Conservation (phyloP, 2,797 vertebrate genomes). For the Xenopus petersii region DNA sequence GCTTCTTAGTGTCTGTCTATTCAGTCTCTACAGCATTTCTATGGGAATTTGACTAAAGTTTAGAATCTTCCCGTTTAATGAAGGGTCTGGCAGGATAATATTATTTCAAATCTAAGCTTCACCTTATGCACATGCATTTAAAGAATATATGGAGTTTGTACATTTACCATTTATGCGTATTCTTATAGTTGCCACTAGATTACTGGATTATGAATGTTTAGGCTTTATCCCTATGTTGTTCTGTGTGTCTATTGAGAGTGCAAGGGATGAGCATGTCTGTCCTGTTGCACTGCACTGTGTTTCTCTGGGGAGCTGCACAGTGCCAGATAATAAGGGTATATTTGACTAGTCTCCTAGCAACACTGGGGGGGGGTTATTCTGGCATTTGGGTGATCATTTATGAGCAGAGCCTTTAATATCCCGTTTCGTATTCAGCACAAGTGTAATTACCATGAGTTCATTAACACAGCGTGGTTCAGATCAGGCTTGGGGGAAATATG, state of each 20-base stretch:
- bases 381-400: conserved; percentile 41
- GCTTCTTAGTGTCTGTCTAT: no score
- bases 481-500: conserved; percentile 23
- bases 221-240: conserved; percentile 19
- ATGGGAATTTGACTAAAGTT: no score
- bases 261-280: conserved; percentile 27
- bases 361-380: conserved; percentile 40
- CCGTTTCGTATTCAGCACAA: conserved; percentile 39
- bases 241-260: conserved; percentile 2
- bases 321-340: conserved; percentile 47
- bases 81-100: no score
- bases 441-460: conserved; percentile 46
- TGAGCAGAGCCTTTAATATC: conserved; percentile 45
- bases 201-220: not conserved
- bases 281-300: conserved; percentile 25
- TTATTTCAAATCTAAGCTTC: no score
- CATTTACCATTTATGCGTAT: not conserved
- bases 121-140: no score
- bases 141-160: not conserved
- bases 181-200: not conserved
- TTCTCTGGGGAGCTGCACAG: conserved; percentile 36
- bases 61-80: no score
- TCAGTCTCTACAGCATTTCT: no score
- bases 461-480: conserved; percentile 37
- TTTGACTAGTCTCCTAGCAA: conserved; percentile 49